phyloP scores from a whole-genome alignment of 2,888 invertebrate species.

The Serrognathus titanus region DNA sequence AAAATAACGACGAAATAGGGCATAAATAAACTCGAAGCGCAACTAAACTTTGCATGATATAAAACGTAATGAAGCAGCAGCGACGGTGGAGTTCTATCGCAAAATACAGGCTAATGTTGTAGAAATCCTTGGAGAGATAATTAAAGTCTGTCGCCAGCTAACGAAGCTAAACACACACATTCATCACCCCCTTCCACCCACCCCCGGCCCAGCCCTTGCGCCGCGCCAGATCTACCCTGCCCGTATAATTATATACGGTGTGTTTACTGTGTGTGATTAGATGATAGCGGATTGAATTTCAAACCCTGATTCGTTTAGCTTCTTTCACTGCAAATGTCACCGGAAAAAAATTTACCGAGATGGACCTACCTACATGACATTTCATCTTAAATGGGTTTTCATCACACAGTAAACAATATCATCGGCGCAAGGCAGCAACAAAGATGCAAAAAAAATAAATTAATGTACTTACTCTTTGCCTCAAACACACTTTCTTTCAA shows the following conservation, averaged over 20 bases:
- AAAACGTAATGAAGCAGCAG: conserved; percentile 35
- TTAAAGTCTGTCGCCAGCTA: conserved; percentile 48
- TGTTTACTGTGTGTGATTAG: conserved; percentile 45
- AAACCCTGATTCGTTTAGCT: conserved; percentile 31
- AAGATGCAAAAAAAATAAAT: no score
- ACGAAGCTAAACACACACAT: conserved; percentile 46
- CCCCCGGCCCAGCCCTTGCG: conserved; percentile 19
- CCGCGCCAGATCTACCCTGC: conserved; percentile 31
- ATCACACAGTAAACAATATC: no score
- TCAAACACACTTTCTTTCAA: no score
- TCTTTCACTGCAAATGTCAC: conserved; percentile 23
- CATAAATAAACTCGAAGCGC: conserved; percentile 25
- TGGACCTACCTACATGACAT: no score
- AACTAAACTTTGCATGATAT: conserved; percentile 28
- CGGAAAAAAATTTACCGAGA: conserved; percentile 3
- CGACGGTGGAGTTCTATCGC: conserved; percentile 27
- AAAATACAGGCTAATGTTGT: conserved; percentile 35
- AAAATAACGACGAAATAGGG: conserved; percentile 28
- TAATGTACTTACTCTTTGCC: no score
- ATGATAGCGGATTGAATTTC: conserved; percentile 38
- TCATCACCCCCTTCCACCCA: conserved; percentile 35
- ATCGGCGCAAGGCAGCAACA: no score
- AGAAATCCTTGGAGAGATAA: conserved; percentile 48
- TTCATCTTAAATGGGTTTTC: no score
- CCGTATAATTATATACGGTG: conserved; percentile 43